These are phyloP conservation scores for Epinephelus cyanopodus DNA, from an alignment of 2,113 vertebrate species.

Conservation along the genomic window DNA sequence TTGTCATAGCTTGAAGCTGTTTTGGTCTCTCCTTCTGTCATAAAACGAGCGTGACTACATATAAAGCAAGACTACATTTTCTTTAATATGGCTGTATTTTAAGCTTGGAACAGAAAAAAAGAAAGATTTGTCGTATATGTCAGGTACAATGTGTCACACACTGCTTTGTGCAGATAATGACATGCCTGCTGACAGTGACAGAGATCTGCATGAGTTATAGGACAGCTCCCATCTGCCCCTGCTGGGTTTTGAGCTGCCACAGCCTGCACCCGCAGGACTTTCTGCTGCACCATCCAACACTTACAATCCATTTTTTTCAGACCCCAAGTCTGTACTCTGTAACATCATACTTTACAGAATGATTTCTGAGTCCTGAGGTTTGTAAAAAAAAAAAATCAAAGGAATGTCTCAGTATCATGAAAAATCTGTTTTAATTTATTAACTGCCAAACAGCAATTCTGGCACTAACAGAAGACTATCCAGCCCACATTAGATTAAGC, in stretches of 20 bases:
- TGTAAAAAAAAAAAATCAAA: neutral
- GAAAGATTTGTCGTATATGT: neutral
- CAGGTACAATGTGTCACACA: neutral
- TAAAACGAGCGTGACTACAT: neutral
- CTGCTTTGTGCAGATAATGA: neutral
- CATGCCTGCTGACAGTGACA: neutral
- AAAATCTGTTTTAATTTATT: neutral
- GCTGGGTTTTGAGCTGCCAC: neutral
- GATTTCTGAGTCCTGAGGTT: neutral
- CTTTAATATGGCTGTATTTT: neutral
- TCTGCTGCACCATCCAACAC: neutral
- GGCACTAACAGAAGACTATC: neutral
- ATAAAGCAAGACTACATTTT: neutral
- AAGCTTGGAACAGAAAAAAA: neutral
- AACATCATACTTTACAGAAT: neutral
- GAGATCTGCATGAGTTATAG: neutral
- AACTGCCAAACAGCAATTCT: neutral
- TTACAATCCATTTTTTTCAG: neutral
- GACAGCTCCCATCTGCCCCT: neutral
- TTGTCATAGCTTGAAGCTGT: neutral
- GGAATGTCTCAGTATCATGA: neutral
- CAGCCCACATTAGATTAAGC: neutral
- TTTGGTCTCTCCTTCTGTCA: neutral
- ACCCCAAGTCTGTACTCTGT: neutral
- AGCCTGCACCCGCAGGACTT: neutral